Evolutionary conservation across 2,888 invertebrate species (phyloP).

Genomic region (Chaitophorus viminalis): DNA sequence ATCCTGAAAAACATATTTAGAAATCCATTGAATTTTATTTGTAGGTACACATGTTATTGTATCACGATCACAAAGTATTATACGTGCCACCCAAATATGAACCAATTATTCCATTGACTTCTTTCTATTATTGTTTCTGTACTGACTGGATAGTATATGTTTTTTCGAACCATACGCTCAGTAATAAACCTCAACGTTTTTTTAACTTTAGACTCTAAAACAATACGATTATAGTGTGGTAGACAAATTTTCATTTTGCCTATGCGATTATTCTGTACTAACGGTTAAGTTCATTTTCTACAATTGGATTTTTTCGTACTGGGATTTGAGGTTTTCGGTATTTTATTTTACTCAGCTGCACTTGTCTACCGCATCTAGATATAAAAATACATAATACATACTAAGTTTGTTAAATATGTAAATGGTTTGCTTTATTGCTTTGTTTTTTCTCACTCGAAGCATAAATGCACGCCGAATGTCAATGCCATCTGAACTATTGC

Average conservation of each 20-base stretch:
- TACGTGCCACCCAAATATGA: slow-evolving; percentile 46
- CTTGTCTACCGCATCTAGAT: slow-evolving; percentile 9
- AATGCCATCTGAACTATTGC: slow-evolving; percentile 34
- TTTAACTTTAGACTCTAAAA: background rate
- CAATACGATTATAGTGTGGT: background rate
- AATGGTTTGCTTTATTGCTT: background rate
- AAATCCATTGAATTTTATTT: background rate
- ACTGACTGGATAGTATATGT: slow-evolving; percentile 32
- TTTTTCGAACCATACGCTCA: background rate
- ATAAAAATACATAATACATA: background rate
- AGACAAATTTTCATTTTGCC: background rate
- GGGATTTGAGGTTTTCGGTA: background rate
- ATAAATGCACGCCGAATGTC: slow-evolving; percentile 22
- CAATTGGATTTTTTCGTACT: background rate
- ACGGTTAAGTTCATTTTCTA: background rate
- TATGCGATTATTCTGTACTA: background rate
- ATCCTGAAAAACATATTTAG: slow-evolving; percentile 1
- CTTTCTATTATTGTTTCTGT: slow-evolving; percentile 17
- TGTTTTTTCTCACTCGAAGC: slow-evolving; percentile 34
- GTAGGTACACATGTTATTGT: background rate
- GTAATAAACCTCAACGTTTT: background rate
- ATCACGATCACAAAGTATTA: background rate
- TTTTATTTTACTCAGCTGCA: slow-evolving; percentile 1
- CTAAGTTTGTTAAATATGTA: background rate
- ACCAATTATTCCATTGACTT: slow-evolving; percentile 44